Evolutionary conservation across 2,888 invertebrate genomes (phyloP).

Genomic region (Caenorhabditis sp.): DNA sequence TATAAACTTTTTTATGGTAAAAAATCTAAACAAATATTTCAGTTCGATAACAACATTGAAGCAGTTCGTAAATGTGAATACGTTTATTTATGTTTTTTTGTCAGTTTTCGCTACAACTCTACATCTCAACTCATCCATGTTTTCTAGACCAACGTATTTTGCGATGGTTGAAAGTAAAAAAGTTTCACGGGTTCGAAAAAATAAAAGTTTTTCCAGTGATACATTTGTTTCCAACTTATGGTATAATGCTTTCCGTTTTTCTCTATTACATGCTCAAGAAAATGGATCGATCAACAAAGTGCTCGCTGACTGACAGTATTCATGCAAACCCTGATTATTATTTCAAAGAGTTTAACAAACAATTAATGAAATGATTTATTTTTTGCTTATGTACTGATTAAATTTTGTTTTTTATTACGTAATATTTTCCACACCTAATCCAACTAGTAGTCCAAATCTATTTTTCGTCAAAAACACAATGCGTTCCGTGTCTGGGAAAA

Average conservation of each 20-base stretch:
- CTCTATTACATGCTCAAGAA: slow-evolving; percentile 13
- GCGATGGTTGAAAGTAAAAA: slow-evolving; percentile 23
- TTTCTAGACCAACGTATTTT: slow-evolving; percentile 23
- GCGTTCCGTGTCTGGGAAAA: too few species aligned
- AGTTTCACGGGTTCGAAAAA: not conserved
- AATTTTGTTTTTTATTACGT: too few species aligned
- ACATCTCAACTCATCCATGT: slow-evolving; percentile 13
- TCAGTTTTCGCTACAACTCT: slow-evolving; percentile 22
- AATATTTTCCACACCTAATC: too few species aligned
- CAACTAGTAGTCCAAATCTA: too few species aligned
- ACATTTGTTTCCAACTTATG: slow-evolving; percentile 28
- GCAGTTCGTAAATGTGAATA: slow-evolving; percentile 33
- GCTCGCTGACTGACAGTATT: not conserved
- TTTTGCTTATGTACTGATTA: not conserved
- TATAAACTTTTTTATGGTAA: not conserved
- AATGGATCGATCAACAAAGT: not conserved
- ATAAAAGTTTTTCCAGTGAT: slow-evolving; percentile 4
- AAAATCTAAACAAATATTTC: not conserved
- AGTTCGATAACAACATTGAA: slow-evolving; percentile 27
- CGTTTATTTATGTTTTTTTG: slow-evolving; percentile 20
- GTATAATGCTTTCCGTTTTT: slow-evolving; percentile 21
- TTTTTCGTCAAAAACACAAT: too few species aligned
- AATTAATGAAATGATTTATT: not conserved
- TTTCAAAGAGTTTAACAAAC: slow-evolving; percentile 3
- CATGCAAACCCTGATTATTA: not conserved